Evolutionary conservation across 2,888 invertebrate species (phyloP).

Genomic region (Diaphora mendica): DNA sequence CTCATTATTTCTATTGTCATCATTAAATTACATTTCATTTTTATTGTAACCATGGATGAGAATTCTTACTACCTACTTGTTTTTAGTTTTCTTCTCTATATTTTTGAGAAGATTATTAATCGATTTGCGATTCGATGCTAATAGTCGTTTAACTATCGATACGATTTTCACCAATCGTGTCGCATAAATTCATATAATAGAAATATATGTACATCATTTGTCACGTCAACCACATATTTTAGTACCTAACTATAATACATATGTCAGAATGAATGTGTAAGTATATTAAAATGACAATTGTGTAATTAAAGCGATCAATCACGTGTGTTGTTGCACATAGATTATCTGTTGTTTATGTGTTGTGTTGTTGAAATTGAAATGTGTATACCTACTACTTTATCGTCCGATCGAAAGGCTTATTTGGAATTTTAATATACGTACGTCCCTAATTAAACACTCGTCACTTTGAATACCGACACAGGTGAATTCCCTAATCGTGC

Average conservation of each 20-base stretch:
- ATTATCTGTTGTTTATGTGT: constrained; percentile 30
- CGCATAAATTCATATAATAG: not conserved
- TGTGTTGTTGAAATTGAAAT: constrained; percentile 36
- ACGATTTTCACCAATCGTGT: no score
- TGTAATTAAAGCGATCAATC: constrained; percentile 29
- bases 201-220: constrained; percentile 21
- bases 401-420: constrained; percentile 12
- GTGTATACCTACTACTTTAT: constrained; percentile 17
- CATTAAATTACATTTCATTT: not conserved
- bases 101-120: not conserved
- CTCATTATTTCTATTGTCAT: constrained; percentile 48
- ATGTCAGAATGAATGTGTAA: constrained; percentile 39
- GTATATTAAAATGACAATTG: constrained; percentile 33
- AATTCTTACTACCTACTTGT: not conserved
- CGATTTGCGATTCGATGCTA: not conserved
- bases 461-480: no score
- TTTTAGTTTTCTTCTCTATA: not conserved
- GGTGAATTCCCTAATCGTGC: not conserved
- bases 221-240: constrained; percentile 27
- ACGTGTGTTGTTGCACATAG: constrained; percentile 23
- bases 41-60: constrained; percentile 3
- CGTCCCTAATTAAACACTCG: not conserved
- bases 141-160: not conserved
- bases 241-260: constrained; percentile 19
- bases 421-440: not conserved